Evolutionary conservation across 2,797 vertebrate species (phyloP), one percentile per base, ranked within the genome.

Genomic region (Glyptemys insculpta): DNA sequence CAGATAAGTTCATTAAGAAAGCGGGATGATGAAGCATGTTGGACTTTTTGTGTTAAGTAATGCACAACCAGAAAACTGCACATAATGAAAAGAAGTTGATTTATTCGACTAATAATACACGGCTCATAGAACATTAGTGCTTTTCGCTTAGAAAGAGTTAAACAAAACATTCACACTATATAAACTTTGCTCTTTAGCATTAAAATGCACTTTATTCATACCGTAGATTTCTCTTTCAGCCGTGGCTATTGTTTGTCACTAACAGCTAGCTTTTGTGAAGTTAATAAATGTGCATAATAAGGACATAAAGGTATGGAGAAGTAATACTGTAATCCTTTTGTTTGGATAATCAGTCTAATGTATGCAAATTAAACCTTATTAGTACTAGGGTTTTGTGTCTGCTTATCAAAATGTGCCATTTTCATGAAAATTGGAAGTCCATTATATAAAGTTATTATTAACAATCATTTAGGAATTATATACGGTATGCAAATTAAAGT

Each of bases 391-490:
- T 99, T 99, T 99, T 99, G 99, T 99, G 98, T 99, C 98, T 99
- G 99, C 99, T 99, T 99, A 99, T 99, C 99, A 99, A 99, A 99
- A 99, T 99, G 99, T 98, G 99, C 99, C 99, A 99, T 99, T 98
- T 99, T 99, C 99, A 99, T 99, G 99, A 99, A 99, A 99, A 99
- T 99, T 99, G 99, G 99, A 99, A 99, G 99, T 99, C 99, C 99
- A 99, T 99, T 99, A 98, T 99, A 99, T 99, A 99, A 99, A 99
- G 99, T 99, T 99, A 99, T 99, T 99, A 99, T 99, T 99, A 99
- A 99, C 99, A 99, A 99, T 99, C 98, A 99, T 99, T 99, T 99
- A 98, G 98, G 98, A 99, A 99, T 99, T 99, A 99, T 99, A 99
- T 99, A 99, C 99, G 98, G 99, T 99, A 99, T 99, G 99, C 99